A percentile compares a stretch with the other conserved stretches of the same genome.
phyloP scores from a whole-genome alignment of 2,797 vertebrate genomes.

The Pampus argenteus region DNA sequence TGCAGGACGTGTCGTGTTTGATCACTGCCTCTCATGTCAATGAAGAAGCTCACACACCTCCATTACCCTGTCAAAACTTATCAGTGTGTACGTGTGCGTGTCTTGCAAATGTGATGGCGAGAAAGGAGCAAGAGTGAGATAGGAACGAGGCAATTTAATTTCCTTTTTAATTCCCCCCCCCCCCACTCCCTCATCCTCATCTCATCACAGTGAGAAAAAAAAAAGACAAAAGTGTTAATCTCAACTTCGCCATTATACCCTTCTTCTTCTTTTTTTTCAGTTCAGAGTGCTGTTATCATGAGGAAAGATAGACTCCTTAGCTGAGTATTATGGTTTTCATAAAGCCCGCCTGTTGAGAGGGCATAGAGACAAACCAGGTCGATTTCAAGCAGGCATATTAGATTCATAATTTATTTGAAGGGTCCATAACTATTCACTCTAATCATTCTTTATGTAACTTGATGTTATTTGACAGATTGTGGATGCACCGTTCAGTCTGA shows the following conservation, averaged over 20 bases:
- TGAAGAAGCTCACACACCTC: constrained; percentile 36
- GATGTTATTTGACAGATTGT: constrained; percentile 9
- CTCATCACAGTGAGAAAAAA: constrained; percentile 40
- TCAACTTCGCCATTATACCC: constrained; percentile 29
- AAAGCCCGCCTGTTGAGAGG: constrained; percentile 35
- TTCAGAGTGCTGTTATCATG: constrained; percentile 38
- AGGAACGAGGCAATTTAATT: constrained; percentile 48
- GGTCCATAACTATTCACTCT: background rate
- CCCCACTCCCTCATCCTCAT: constrained; percentile 31
- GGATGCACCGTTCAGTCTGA: constrained; percentile 9
- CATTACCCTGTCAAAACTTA: constrained; percentile 50
- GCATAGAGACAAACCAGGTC: constrained; percentile 36
- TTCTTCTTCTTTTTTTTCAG: constrained; percentile 55
- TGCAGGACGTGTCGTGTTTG: constrained; percentile 43
- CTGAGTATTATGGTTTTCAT: constrained; percentile 48
- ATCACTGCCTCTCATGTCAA: constrained; percentile 47
- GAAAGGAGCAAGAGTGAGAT: constrained; percentile 11
- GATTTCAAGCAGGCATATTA: constrained; percentile 50
- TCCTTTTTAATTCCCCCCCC: constrained; percentile 21
- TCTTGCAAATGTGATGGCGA: constrained; percentile 46
- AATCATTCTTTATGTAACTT: constrained; percentile 14
- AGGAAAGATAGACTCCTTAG: constrained; percentile 34
- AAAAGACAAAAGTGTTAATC: constrained; percentile 52
- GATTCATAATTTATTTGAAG: constrained; percentile 34
- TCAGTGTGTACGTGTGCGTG: constrained; percentile 35